A percentile compares a stretch with the other conserved stretches of the same genome.
Conservation (phyloP, 2,113 vertebrate genomes). For the Tachycineta bicolor region DNA sequence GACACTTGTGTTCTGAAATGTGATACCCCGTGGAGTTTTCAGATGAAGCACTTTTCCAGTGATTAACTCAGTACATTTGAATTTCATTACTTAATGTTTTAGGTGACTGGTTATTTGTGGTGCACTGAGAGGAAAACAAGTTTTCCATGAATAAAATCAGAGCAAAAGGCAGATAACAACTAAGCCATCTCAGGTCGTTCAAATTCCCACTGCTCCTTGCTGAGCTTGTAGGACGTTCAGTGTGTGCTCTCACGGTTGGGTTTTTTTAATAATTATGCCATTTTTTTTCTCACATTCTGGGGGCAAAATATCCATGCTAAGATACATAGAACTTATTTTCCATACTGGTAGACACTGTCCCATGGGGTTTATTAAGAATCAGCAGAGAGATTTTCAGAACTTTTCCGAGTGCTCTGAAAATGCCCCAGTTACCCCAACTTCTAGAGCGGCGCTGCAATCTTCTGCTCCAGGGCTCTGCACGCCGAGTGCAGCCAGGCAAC, state of each 20-base stretch:
- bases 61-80: slow-evolving; percentile 59
- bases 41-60: slow-evolving; percentile 58
- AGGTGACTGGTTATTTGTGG: slow-evolving; percentile 51
- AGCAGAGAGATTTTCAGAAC: not conserved
- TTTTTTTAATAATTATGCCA: not conserved
- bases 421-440: rapidly evolving
- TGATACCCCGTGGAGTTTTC: slow-evolving; percentile 26
- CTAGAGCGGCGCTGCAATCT: not conserved
- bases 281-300: not conserved
- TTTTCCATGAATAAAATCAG: slow-evolving; percentile 53
- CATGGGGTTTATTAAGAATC: not conserved
- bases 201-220: not conserved
- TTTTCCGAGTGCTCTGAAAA: not conserved
- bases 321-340: not conserved
- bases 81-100: slow-evolving; percentile 63
- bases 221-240: not conserved
- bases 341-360: not conserved
- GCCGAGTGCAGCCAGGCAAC: rapidly evolving
- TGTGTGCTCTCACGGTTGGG: rapidly evolving
- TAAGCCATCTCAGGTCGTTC: slow-evolving; percentile 13
- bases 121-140: slow-evolving; percentile 12
- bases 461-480: not conserved
- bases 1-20: slow-evolving; percentile 59
- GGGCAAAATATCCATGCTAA: not conserved
- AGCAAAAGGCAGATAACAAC: not conserved